Conservation (phyloP, 2,113 vertebrate genomes). For the Gadus chalcogrammus region DNA sequence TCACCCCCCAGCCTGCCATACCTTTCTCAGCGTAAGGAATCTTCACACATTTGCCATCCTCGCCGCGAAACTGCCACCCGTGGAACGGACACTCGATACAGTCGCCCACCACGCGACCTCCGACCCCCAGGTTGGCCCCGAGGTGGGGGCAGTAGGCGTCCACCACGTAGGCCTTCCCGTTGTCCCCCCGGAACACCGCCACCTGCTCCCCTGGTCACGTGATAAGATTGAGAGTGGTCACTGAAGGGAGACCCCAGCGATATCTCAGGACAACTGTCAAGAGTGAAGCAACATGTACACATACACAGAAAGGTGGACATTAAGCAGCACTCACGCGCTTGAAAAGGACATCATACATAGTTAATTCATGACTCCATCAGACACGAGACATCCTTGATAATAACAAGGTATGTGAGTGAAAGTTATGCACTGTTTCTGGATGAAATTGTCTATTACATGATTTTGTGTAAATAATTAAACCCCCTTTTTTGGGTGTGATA, state of each 20-base stretch:
- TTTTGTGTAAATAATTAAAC: no score
- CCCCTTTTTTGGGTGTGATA: no score
- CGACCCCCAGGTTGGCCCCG: slow-evolving; percentile 74
- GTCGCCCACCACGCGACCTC: slow-evolving; percentile 70
- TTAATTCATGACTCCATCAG: no score
- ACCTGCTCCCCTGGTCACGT: slow-evolving; percentile 66
- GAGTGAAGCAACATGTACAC: not conserved
- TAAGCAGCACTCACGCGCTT: not conserved
- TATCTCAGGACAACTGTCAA: not conserved
- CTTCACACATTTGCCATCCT: slow-evolving; percentile 72
- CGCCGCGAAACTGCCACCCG: slow-evolving; percentile 77
- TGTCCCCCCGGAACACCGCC: slow-evolving; percentile 61
- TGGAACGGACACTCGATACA: slow-evolving; percentile 82
- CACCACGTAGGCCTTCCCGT: slow-evolving; percentile 67
- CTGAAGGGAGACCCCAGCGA: no score
- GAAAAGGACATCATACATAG: no score
- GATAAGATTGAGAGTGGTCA: not conserved
- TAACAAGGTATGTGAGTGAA: no score
- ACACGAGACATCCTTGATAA: no score
- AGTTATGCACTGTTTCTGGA: no score
- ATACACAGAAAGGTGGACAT: not conserved
- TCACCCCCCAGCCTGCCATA: slow-evolving; percentile 22
- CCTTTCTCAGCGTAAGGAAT: slow-evolving; percentile 76
- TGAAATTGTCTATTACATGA: no score
- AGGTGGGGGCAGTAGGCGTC: slow-evolving; percentile 81